A percentile compares a stretch with the other conserved stretches of the same genome.
These are phyloP conservation scores for Caenorhabditis wallacei DNA, from an alignment of 2,888 invertebrate species.

Conservation along the genomic window DNA sequence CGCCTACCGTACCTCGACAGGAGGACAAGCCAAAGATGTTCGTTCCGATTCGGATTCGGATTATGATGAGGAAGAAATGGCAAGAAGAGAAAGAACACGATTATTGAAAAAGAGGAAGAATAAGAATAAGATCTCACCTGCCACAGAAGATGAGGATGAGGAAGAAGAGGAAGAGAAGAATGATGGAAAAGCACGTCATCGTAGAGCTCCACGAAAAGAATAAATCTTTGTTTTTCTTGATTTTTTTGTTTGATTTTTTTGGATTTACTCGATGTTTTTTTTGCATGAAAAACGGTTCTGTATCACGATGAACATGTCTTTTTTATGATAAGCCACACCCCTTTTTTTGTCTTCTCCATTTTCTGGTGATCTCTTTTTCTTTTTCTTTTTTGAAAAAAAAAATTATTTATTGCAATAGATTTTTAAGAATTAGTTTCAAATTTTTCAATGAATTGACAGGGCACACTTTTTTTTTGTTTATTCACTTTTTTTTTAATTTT, in stretches of 20 bases:
- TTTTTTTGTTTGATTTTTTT: too few relatives aligned
- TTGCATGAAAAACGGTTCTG: constrained; percentile 38
- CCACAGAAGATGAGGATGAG: constrained; percentile 36
- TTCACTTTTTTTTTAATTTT: too few relatives aligned
- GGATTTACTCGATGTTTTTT: neutral
- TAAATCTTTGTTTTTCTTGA: neutral
- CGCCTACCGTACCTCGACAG: constrained; percentile 58
- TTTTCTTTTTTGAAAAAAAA: neutral
- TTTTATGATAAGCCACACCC: constrained; percentile 24
- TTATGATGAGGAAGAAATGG: constrained; percentile 67
- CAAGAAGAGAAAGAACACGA: constrained; percentile 54
- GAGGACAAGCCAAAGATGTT: constrained; percentile 69
- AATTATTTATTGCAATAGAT: constrained; percentile 38
- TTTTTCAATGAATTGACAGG: too few relatives aligned
- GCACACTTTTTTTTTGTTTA: too few relatives aligned
- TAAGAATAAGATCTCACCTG: constrained; percentile 49
- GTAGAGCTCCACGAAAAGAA: constrained; percentile 57
- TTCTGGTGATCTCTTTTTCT: constrained; percentile 32
- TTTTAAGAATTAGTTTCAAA: too few relatives aligned
- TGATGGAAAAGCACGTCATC: constrained; percentile 53
- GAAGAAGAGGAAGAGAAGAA: constrained; percentile 29
- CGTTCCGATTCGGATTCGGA: constrained; percentile 71
- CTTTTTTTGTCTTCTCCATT: constrained; percentile 20
- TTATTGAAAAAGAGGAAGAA: constrained; percentile 40
- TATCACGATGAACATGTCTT: constrained; percentile 39